phyloP scores from a whole-genome alignment of 2,888 invertebrate species.

The Synanthedon andrenaeformis region DNA sequence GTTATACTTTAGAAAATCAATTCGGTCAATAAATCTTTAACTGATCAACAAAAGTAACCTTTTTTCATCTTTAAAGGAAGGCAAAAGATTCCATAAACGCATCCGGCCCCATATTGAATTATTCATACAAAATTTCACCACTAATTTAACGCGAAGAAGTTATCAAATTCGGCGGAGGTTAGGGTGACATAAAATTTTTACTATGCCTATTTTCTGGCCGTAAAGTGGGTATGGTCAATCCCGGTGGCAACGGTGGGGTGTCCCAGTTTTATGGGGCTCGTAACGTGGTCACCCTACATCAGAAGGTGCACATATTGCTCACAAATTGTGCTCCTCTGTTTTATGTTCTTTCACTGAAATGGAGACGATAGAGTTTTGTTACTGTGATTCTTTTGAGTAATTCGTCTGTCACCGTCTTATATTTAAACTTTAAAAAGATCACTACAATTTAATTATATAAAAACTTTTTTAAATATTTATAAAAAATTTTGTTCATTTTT shows the following conservation, averaged over 20 bases:
- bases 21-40: no score
- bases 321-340: conserved; percentile 6
- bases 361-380: no score
- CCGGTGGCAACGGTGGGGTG: conserved; percentile 18
- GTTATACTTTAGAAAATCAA: no score
- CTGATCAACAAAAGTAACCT: no score
- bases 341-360: background rate
- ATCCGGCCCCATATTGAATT: conserved; percentile 16
- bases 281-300: conserved; percentile 29
- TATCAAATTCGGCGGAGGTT: conserved; percentile 25
- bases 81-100: no score
- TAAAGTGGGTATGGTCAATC: conserved; percentile 44
- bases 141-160: conserved; percentile 25
- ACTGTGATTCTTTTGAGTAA: no score
- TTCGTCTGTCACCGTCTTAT: no score
- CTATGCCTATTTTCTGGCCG: conserved; percentile 34
- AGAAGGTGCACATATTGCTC: conserved; percentile 11
- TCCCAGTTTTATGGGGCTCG: conserved; percentile 31
- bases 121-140: conserved; percentile 31
- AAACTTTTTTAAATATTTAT: no score
- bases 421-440: no score
- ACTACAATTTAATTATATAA: no score
- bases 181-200: conserved; percentile 35
- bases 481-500: no score
- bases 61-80: no score